Conservation (phyloP, 37 sponge, comb jelly and placozoan genomes). For the Amphimedon queenslandica region DNA sequence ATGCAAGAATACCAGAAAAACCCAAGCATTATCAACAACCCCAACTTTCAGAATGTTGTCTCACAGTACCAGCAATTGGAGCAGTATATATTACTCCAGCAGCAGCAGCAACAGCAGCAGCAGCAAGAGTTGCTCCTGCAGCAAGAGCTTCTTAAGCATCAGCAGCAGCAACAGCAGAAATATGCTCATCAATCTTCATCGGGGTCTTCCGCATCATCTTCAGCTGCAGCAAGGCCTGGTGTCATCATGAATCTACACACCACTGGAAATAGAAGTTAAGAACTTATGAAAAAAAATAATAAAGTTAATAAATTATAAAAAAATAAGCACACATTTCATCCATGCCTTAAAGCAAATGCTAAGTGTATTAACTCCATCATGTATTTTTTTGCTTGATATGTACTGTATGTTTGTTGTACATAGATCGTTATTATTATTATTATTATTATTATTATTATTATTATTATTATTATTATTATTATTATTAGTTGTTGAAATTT, state of each 20-base stretch:
- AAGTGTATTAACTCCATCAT: no score
- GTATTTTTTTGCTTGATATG: no score
- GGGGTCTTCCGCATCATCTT: no score
- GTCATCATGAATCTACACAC: conserved; percentile 29
- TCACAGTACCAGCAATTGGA: conserved; percentile 11
- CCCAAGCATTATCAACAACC: conserved; percentile 16
- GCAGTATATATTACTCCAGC: background rate
- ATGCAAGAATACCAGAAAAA: conserved; percentile 33
- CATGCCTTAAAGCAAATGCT: no score
- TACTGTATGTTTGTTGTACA: no score
- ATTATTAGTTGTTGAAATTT: no score
- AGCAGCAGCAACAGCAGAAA: conserved; percentile 31
- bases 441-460: no score
- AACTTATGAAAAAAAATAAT: background rate
- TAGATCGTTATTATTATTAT: no score
- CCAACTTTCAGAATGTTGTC: conserved; percentile 7
- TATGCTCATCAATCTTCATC: conserved; percentile 3
- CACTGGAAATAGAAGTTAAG: no score
- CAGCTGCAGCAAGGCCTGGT: conserved; percentile 22
- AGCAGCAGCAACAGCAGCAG: conserved; percentile 1
- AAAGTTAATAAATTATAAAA: background rate
- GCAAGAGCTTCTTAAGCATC: background rate
- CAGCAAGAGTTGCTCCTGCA: background rate
- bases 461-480: no score
- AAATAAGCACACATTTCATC: background rate